These are phyloP conservation scores for Phylloscopus whistleri DNA, from an alignment of 2,113 vertebrate genomes.

Conservation along the genomic window DNA sequence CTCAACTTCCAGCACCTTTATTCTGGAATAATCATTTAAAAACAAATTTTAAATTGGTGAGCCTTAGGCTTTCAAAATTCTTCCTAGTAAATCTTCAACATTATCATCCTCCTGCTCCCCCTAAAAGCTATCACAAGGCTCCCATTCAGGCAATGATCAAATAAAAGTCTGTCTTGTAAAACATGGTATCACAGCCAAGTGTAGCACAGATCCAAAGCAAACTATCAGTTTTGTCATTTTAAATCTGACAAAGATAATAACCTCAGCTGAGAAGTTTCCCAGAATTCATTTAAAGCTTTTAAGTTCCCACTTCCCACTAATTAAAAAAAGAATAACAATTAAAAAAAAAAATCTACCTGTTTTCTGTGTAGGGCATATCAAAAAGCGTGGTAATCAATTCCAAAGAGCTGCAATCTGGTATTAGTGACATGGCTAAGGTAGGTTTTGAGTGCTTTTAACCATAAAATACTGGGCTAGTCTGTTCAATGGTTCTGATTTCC, in stretches of 20 bases:
- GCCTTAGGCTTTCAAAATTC: not conserved
- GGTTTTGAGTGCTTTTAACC: not conserved
- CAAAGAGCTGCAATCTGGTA: not conserved
- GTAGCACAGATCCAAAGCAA: not conserved
- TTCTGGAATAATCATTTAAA: not conserved
- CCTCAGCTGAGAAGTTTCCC: not conserved
- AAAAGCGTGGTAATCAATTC: not conserved
- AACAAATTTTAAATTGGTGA: not conserved
- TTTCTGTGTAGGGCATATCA: not conserved
- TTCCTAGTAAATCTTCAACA: not conserved
- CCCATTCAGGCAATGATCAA: not conserved
- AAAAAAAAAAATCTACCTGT: not conserved
- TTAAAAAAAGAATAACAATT: not conserved
- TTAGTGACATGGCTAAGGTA: not conserved
- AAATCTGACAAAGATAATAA: not conserved
- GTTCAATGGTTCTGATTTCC: not conserved
- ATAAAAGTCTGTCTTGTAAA: not conserved
- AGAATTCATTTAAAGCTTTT: not conserved
- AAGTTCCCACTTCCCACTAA: not conserved
- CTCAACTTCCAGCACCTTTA: not conserved
- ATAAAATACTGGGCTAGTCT: not conserved
- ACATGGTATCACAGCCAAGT: not conserved
- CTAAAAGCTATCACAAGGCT: not conserved
- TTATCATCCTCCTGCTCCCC: not conserved
- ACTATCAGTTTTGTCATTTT: not conserved